Base-by-base conservation (phyloP, 2,797 vertebrate species). In the Etheostoma nigrum region DNA sequence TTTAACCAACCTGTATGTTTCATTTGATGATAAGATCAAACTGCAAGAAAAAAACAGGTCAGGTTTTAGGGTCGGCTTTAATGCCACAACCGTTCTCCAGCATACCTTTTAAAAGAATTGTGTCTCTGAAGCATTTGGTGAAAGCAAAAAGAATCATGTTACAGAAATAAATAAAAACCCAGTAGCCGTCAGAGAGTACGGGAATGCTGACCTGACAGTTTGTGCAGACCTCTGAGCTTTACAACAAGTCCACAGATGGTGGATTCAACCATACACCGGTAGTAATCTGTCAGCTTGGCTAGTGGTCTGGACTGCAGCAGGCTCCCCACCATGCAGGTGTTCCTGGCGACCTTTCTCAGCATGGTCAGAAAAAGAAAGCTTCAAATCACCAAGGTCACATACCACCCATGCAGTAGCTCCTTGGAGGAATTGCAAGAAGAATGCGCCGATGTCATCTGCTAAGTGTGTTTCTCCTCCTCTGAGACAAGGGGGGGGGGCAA, bases 211-310 rank as follows among this genome's bases (percentile, higher is more conserved):
- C 82, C 79, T 66, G 59, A 69, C 23, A 74, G 67, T 76, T 68
- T 67, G 49, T 80, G 66, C 67, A 73, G 78, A 69, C 51, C 61
- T 72, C 19, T 78, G 74, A 64, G 60, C 68, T 83, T 89, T 81
- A 81, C 69, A 65, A 83, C 75, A 85, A 83, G 69, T 60, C 61
- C 83, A 89, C 91, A 94, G 89, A 94, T 92, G 90, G 79, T 30
- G 30, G 30, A 27, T 90, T 82, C 81, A 67, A 71, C 83, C 75
- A 74, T 65, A 61, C 59, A 67, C 71, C 4, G 11, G 52, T 76
- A 90, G 93, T 86, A 92, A 90, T 92, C 86, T 91, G 87, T 93
- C 88, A 93, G 84, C 79, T 75, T 75, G 79, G 78, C 65, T 83
- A 90, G 86, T 76, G 82, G 76, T 85, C 81, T 79, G 70, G 60